Conservation (phyloP, 2,888 invertebrate genomes). For the Agonopterix heracliana region DNA sequence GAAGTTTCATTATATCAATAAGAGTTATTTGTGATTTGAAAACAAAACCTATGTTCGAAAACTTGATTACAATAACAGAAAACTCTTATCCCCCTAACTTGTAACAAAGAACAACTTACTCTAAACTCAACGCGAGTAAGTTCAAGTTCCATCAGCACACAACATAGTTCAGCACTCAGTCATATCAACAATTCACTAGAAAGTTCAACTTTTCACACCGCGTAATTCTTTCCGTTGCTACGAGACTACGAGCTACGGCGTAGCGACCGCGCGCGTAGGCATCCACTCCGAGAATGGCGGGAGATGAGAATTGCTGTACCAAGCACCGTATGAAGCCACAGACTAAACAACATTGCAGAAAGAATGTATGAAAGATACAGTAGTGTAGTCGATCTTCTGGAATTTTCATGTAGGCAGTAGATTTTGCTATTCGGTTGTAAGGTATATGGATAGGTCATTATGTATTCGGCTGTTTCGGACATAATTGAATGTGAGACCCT, state of each 20-base stretch:
- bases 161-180: constrained; percentile 9
- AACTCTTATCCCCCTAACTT: too few species aligned
- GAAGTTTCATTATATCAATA: too few species aligned
- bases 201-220: constrained; percentile 13
- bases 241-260: constrained; percentile 34
- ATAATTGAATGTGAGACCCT: constrained; percentile 43
- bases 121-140: not conserved
- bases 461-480: constrained; percentile 29
- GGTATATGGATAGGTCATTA: constrained; percentile 19
- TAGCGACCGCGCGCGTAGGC: constrained; percentile 52
- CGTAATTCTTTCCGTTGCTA: constrained; percentile 36
- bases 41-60: too few species aligned
- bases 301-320: constrained; percentile 14
- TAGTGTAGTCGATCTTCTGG: not conserved
- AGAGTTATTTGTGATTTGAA: too few species aligned
- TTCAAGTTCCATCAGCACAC: constrained; percentile 3
- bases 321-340: constrained; percentile 2
- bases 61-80: too few species aligned
- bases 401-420: not conserved
- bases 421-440: constrained; percentile 1
- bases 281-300: constrained; percentile 46
- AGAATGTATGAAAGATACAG: not conserved
- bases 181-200: constrained; percentile 11
- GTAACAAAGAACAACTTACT: too few species aligned
- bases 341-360: constrained; percentile 1